Conservation (phyloP, 2,797 vertebrate genomes). For the Mallotus villosus region DNA sequence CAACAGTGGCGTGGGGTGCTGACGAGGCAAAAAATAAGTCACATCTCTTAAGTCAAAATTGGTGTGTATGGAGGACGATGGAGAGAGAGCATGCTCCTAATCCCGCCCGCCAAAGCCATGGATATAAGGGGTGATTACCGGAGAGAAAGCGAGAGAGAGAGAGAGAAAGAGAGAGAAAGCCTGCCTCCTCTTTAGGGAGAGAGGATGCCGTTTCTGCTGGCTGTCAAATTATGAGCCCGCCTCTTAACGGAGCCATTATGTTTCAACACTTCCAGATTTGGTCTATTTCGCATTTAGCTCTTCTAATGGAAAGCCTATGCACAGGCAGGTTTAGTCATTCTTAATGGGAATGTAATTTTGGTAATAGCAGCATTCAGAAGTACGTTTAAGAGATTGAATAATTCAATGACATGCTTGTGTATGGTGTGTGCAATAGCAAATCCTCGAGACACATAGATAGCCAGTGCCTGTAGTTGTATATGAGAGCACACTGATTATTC, state of each 20-base stretch:
- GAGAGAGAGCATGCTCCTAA: constrained; percentile 41
- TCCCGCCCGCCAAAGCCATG: constrained; percentile 40
- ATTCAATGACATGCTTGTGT: too few species aligned
- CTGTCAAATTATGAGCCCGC: constrained; percentile 48
- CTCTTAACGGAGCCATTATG: constrained; percentile 28
- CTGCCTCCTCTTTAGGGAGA: constrained; percentile 48
- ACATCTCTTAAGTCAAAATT: constrained; percentile 55
- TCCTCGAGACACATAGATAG: too few species aligned
- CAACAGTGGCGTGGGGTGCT: constrained; percentile 35
- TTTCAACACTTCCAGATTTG: not conserved
- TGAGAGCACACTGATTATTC: constrained; percentile 40
- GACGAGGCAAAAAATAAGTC: constrained; percentile 34
- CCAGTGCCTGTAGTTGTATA: too few species aligned
- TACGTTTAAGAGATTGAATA: too few species aligned
- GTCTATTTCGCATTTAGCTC: not conserved
- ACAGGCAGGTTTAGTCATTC: too few species aligned
- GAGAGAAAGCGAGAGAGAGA: constrained; percentile 23
- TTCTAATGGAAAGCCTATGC: not conserved
- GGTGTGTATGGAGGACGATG: constrained; percentile 39
- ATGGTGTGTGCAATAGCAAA: too few species aligned
- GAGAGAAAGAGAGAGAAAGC: constrained; percentile 34
- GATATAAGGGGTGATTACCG: constrained; percentile 58
- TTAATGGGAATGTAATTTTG: too few species aligned
- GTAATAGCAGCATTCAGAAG: too few species aligned
- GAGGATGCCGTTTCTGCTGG: constrained; percentile 42